Evolutionary conservation across 2,888 invertebrate species (phyloP), one percentile per base, ranked within the genome.

Genomic region (Erebia aethiops): DNA sequence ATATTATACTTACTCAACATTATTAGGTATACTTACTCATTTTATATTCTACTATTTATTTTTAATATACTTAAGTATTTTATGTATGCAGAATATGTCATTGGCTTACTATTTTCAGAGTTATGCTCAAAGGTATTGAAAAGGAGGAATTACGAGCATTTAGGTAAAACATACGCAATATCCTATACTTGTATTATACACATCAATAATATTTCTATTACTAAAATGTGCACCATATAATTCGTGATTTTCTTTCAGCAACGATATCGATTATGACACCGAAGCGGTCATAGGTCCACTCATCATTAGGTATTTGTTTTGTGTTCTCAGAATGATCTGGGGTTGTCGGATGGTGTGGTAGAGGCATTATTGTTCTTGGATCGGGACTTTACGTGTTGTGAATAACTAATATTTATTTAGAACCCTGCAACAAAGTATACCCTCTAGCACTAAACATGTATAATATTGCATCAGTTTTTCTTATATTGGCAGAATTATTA

Each of bases 231-330:
- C 83, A 87, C 83, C 84, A 78, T 82, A 84, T 79, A 81, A 77
- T 83, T 41, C 67, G 10, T 69, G 64, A 77, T 87, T 89, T 84
- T 88, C 83, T 92, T 92, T 89, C 92, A 92, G 92, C 90, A 91
- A 91, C 77, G 87, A 88, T 86, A 85, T 91, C 79, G 89, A 90
- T 73, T 80, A 80, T 76, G 87, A 87, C 71, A 78, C 78, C 69
- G 85, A 82, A 78, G 87, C 84, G 82, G 87, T 85, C 70, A 78
- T 83, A 78, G 82, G 81, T 79, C 85, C 86, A 67, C 84, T 82
- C 67, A 77, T 91, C 67, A 92, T 92, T 92, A 92, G 92, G 92
- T 92, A 92, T 76, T 77, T 81, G 82, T 80, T 81, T 79, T 79
- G 78, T 81, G 83, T 85, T 83, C 81, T 81, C 79, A 80, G 84